Percentiles rank a stretch among this genome's conserved stretches.
Evolutionary conservation across 2,888 invertebrate species (phyloP).

Genomic region (Archips xylosteana): DNA sequence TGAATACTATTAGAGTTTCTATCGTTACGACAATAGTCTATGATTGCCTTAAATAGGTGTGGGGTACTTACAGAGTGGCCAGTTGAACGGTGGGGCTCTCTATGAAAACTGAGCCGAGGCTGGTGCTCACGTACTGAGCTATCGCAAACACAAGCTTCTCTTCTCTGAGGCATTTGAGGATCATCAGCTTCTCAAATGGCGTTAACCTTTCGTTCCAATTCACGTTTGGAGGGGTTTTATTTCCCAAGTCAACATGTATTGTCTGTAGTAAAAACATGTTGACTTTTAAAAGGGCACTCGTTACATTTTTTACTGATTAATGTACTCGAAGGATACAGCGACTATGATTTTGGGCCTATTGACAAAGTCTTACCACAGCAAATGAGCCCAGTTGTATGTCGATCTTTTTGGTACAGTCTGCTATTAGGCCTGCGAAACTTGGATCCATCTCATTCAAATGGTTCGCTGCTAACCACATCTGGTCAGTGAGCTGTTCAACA

Average conservation of each 20-base stretch:
- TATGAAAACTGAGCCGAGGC: constrained; percentile 92
- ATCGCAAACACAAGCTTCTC: constrained; percentile 93
- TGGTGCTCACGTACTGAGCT: constrained; percentile 91
- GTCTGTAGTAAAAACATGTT: constrained; percentile 66
- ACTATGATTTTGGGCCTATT: too few species aligned
- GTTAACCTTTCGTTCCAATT: constrained; percentile 88
- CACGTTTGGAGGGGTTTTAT: constrained; percentile 58
- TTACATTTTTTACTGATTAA: neutral
- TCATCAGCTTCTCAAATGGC: constrained; percentile 92
- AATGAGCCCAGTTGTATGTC: constrained; percentile 86
- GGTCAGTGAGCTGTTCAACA: constrained; percentile 85
- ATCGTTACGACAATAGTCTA: too few species aligned
- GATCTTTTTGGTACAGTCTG: constrained; percentile 85
- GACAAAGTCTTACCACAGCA: constrained; percentile 73
- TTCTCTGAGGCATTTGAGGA: constrained; percentile 91
- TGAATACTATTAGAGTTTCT: too few species aligned
- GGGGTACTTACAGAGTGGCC: constrained; percentile 84
- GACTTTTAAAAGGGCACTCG: neutral
- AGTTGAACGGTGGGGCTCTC: constrained; percentile 92
- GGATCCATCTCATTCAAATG: constrained; percentile 87
- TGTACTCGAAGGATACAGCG: neutral
- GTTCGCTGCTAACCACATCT: constrained; percentile 89
- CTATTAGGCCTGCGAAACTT: constrained; percentile 81
- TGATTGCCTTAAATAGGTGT: neutral
- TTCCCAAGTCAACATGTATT: constrained; percentile 81